These are phyloP conservation scores for Lepisosteus oculatus DNA, from an alignment of 2,113 vertebrate species.

Conservation along the genomic window DNA sequence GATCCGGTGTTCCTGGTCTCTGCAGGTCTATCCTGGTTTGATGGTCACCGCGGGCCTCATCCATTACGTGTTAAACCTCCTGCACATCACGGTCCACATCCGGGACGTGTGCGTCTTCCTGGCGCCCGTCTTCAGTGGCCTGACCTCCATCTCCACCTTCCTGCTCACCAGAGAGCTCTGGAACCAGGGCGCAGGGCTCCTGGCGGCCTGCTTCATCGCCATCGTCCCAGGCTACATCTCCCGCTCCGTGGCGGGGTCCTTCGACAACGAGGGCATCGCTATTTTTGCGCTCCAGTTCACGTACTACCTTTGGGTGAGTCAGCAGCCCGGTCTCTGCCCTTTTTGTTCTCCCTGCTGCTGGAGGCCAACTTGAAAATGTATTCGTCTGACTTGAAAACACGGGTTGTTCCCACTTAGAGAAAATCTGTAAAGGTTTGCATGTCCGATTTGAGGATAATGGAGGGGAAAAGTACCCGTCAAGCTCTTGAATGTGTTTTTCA, in stretches of 20 bases:
- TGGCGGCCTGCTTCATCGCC: slow-evolving; percentile 98
- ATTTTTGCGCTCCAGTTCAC: slow-evolving; percentile 99
- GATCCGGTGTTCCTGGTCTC: not conserved
- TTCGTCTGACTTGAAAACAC: slow-evolving; percentile 1
- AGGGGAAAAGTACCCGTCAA: too few relatives aligned
- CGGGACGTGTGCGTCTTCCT: slow-evolving; percentile 96
- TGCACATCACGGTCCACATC: slow-evolving; percentile 95
- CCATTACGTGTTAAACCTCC: slow-evolving; percentile 94
- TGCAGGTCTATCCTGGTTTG: slow-evolving; percentile 94
- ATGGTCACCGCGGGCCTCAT: slow-evolving; percentile 98
- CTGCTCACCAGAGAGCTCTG: slow-evolving; percentile 96
- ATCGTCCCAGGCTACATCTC: slow-evolving; percentile 98
- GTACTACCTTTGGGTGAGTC: slow-evolving; percentile 97
- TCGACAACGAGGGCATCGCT: slow-evolving; percentile 98
- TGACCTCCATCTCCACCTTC: slow-evolving; percentile 96
- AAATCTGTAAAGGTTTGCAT: slow-evolving; percentile 31
- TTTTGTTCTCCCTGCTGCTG: too few relatives aligned
- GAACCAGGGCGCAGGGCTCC: slow-evolving; percentile 95
- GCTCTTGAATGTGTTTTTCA: too few relatives aligned
- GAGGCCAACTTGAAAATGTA: too few relatives aligned
- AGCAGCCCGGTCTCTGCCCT: not conserved
- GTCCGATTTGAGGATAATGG: not conserved
- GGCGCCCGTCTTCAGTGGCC: slow-evolving; percentile 95
- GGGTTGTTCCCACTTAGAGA: not conserved
- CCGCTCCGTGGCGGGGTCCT: slow-evolving; percentile 94